These are phyloP conservation scores for Chloropsis cyanopogon DNA, from an alignment of 2,113 vertebrate genomes.

Conservation along the genomic window DNA sequence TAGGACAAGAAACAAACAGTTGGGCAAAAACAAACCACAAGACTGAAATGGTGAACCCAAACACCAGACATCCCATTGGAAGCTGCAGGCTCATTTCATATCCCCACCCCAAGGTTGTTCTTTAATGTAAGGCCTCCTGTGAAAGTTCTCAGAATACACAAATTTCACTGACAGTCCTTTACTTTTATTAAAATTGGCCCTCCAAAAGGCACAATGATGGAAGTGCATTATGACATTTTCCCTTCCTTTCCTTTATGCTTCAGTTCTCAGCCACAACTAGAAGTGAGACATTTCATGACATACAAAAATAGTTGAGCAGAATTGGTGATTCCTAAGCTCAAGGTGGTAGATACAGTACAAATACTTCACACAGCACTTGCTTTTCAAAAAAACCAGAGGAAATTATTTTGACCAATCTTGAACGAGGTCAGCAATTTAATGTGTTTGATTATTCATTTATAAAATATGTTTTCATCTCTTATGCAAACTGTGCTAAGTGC, in stretches of 20 bases:
- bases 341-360: neutral
- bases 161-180: neutral
- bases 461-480: neutral
- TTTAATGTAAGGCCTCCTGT: neutral
- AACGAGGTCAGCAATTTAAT: neutral
- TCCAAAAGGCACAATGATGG: neutral
- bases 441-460: neutral
- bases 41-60: neutral
- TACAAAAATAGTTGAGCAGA: neutral
- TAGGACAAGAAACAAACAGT: neutral
- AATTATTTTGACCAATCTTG: neutral
- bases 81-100: neutral
- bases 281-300: neutral
- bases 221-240: neutral
- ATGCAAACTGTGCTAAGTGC: neutral
- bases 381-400: neutral
- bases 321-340: neutral
- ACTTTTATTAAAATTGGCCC: neutral
- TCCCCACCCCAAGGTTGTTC: neutral
- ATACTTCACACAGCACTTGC: neutral
- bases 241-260: neutral
- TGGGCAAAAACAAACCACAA: neutral
- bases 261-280: neutral
- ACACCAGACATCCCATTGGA: neutral
- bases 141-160: neutral